Evolutionary conservation across 2,888 invertebrate species (phyloP).

Genomic region (Hypomecis punctinalis): DNA sequence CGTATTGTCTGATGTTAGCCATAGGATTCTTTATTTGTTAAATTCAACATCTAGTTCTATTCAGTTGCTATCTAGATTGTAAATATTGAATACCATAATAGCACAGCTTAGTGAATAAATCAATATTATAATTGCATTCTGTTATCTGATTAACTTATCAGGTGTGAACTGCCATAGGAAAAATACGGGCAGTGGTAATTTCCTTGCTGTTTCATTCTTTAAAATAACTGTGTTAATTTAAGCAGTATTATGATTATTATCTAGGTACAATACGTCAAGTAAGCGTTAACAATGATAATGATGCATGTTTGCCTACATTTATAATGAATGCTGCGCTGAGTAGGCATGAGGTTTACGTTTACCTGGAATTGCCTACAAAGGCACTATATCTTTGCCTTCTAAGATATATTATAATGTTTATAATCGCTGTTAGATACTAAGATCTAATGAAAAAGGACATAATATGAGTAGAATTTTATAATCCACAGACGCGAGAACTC

Average conservation of each 20-base stretch:
- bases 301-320: constrained; percentile 27
- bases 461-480: constrained; percentile 7
- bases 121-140: constrained; percentile 30
- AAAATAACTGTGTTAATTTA: constrained; percentile 8
- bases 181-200: constrained; percentile 35
- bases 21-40: too few relatives aligned
- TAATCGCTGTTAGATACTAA: constrained; percentile 14
- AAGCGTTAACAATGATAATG: constrained; percentile 30
- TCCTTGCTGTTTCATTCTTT: constrained; percentile 34
- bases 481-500: not conserved
- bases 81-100: constrained; percentile 27
- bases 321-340: constrained; percentile 22
- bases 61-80: constrained; percentile 27
- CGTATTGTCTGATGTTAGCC: constrained; percentile 10
- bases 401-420: constrained; percentile 22
- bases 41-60: not conserved
- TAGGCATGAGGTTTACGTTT: constrained; percentile 5
- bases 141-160: constrained; percentile 49
- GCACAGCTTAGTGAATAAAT: constrained; percentile 31
- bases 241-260: constrained; percentile 6
- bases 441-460: constrained; percentile 20
- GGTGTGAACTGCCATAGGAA: constrained; percentile 41
- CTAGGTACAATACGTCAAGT: not conserved
- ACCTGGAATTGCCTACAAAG: constrained; percentile 8
- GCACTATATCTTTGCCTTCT: constrained; percentile 6